Conservation (phyloP, 2,888 invertebrate species). For the Danaus chrysippus region DNA sequence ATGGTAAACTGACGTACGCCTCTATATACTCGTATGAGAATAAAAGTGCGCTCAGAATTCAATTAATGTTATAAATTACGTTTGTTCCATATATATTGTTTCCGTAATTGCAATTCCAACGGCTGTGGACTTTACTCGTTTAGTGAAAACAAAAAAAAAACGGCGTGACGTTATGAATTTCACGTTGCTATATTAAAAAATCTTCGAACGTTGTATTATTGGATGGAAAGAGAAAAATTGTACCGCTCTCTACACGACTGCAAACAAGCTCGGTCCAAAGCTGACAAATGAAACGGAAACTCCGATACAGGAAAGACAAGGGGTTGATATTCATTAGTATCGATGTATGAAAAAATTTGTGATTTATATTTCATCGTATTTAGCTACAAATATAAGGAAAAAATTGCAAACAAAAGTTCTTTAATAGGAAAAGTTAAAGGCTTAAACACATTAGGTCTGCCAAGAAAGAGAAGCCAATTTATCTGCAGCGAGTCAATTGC, state of each 20-base stretch:
- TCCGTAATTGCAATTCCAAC: neutral
- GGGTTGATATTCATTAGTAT: slow-evolving; percentile 25
- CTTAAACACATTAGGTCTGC: slow-evolving; percentile 6
- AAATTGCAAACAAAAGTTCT: too few species aligned
- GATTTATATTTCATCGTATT: too few species aligned
- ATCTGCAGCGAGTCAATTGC: slow-evolving; percentile 8
- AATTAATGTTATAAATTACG: slow-evolving; percentile 8
- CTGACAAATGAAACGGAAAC: slow-evolving; percentile 61
- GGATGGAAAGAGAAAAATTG: too few species aligned
- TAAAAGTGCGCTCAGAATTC: slow-evolving; percentile 1
- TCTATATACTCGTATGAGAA: slow-evolving; percentile 9
- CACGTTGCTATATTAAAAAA: too few species aligned
- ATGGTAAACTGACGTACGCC: slow-evolving; percentile 19
- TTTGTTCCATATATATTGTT: neutral
- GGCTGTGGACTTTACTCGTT: neutral
- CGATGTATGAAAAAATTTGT: neutral
- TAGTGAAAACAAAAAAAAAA: too few species aligned
- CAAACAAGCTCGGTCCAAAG: slow-evolving; percentile 1
- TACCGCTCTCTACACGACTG: neutral
- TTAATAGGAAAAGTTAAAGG: neutral
- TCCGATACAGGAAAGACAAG: slow-evolving; percentile 52
- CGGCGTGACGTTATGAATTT: too few species aligned
- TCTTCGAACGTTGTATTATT: too few species aligned
- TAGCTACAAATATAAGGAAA: too few species aligned
- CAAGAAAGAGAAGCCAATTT: slow-evolving; percentile 6